Percentiles rank a stretch among this genome's conserved stretches.
Conservation (phyloP, 2,797 vertebrate genomes). For the Bradypodion ventrale region DNA sequence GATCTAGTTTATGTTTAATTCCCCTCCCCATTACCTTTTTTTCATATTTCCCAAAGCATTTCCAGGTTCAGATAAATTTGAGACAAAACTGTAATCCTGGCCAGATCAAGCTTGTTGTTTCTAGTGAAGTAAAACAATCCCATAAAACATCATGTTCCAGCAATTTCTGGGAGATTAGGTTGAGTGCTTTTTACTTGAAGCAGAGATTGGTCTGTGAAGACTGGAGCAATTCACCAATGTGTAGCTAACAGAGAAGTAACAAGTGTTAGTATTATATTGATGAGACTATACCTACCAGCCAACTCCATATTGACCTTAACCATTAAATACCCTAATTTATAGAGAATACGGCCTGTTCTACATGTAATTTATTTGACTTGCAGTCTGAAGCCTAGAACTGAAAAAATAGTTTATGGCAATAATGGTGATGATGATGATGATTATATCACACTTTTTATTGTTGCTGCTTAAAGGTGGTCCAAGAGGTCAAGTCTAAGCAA, state of each 20-base stretch:
- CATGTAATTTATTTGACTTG: neutral
- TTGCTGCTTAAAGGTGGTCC: too few relatives aligned
- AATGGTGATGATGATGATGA: too few relatives aligned
- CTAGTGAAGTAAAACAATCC: constrained; percentile 71
- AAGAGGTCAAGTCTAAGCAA: too few relatives aligned
- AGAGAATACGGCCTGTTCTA: neutral
- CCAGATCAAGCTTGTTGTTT: constrained; percentile 71
- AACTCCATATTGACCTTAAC: neutral
- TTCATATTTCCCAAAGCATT: constrained; percentile 64
- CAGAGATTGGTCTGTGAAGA: constrained; percentile 50
- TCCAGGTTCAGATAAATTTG: constrained; percentile 69
- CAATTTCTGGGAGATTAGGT: constrained; percentile 69
- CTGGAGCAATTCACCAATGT: constrained; percentile 11
- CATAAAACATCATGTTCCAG: constrained; percentile 72
- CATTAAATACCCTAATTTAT: neutral
- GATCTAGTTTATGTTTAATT: too few relatives aligned
- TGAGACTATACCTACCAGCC: neutral
- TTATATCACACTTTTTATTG: too few relatives aligned
- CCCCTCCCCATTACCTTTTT: constrained; percentile 68
- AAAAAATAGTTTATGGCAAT: too few relatives aligned
- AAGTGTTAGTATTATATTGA: neutral
- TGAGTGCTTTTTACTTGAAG: constrained; percentile 69
- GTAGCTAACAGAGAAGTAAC: neutral
- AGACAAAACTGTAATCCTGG: constrained; percentile 71
- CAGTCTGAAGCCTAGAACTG: neutral